Conservation (phyloP, 2,797 vertebrate genomes). For the Amblyopsis hoosieri region DNA sequence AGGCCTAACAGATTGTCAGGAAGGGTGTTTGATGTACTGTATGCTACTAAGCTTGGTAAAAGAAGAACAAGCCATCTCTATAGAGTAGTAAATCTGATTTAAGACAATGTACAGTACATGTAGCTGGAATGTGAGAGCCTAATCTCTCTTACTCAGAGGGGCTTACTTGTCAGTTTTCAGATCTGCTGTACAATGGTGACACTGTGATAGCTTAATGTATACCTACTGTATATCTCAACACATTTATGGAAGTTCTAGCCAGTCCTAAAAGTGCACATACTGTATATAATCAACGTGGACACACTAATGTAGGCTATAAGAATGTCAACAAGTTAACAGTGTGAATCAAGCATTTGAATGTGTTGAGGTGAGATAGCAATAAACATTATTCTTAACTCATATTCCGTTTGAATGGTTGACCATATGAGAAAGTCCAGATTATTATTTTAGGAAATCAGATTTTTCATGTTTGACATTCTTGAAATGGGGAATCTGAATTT, state of each 20-base stretch:
- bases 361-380: not conserved
- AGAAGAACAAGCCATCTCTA: constrained; percentile 10
- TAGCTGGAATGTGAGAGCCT: constrained; percentile 71
- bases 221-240: not conserved
- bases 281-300: constrained; percentile 32
- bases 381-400: constrained; percentile 25
- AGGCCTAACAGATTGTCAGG: too few relatives aligned
- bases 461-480: constrained; percentile 28
- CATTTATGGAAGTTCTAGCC: not conserved
- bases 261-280: constrained; percentile 13
- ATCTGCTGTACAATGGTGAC: constrained; percentile 32
- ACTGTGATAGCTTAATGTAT: constrained; percentile 20
- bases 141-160: constrained; percentile 70
- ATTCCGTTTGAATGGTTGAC: constrained; percentile 23
- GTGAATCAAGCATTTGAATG: too few relatives aligned
- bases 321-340: constrained; percentile 25
- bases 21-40: too few relatives aligned
- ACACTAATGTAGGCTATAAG: constrained; percentile 19
- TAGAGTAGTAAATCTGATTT: constrained; percentile 65
- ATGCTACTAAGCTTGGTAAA: too few relatives aligned
- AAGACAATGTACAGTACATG: constrained; percentile 61
- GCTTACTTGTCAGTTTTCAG: constrained; percentile 68
- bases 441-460: constrained; percentile 36
- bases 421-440: constrained; percentile 27
- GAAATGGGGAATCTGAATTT: constrained; percentile 22